These are phyloP conservation scores for Plusia festucae DNA, from an alignment of 2,888 invertebrate species.

Conservation along the genomic window DNA sequence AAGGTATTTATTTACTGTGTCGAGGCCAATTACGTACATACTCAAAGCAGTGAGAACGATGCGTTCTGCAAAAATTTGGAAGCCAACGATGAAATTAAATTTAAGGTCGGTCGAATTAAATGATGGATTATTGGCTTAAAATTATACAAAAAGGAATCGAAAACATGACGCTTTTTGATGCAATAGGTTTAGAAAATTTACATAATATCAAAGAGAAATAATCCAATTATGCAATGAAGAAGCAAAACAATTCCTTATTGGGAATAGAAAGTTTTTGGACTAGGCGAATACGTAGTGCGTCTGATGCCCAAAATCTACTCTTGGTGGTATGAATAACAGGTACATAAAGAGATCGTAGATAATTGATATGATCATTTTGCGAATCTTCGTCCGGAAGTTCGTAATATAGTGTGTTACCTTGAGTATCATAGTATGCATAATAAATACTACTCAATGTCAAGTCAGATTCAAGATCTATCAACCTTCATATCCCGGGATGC, in stretches of 20 bases:
- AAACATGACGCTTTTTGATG: background rate
- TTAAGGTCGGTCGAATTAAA: slow-evolving; percentile 23
- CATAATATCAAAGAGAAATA: background rate
- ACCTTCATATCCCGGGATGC: slow-evolving; percentile 44
- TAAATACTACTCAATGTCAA: slow-evolving; percentile 48
- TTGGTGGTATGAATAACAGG: background rate
- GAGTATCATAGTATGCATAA: slow-evolving; percentile 42
- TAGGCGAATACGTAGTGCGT: slow-evolving; percentile 14
- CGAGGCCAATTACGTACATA: slow-evolving; percentile 55
- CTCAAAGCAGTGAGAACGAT: slow-evolving; percentile 34
- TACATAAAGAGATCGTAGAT: background rate
- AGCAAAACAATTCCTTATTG: background rate
- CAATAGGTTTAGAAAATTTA: background rate
- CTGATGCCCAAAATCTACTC: slow-evolving; percentile 9
- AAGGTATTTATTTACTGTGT: slow-evolving; percentile 54
- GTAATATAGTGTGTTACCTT: slow-evolving; percentile 42
- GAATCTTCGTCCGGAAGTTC: slow-evolving; percentile 45
- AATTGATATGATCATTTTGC: slow-evolving; percentile 14
- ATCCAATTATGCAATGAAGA: slow-evolving; percentile 4
- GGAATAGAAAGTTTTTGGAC: slow-evolving; percentile 24
- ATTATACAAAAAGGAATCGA: background rate
- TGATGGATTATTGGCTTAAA: background rate
- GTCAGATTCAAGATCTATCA: slow-evolving; percentile 26
- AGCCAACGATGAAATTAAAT: slow-evolving; percentile 26
- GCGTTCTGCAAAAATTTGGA: slow-evolving; percentile 36